Conservation (phyloP, 1,140 invertebrate genomes). For the Tetramorium parvispinum region DNA sequence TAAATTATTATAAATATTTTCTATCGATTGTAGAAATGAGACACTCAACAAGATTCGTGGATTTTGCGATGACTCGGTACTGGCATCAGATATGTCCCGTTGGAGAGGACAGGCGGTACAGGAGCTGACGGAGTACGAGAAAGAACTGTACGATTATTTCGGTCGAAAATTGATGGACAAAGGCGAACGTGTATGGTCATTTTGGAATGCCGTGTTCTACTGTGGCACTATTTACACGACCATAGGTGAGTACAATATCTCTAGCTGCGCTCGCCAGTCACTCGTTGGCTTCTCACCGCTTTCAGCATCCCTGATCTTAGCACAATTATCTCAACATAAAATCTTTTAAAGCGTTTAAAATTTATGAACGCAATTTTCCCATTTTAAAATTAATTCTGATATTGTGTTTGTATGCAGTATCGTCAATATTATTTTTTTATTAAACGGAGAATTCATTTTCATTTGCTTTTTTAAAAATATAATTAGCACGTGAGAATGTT, state of each 20-base stretch:
- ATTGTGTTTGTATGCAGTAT: neutral
- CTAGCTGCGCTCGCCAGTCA: neutral
- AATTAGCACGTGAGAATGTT: neutral
- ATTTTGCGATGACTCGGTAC: slow-evolving; percentile 78
- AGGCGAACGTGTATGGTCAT: slow-evolving; percentile 90
- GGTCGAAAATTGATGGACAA: slow-evolving; percentile 84
- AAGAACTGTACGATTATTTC: slow-evolving; percentile 86
- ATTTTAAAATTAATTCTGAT: slow-evolving; percentile 8
- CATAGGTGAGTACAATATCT: slow-evolving; percentile 90
- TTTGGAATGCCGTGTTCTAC: slow-evolving; percentile 96
- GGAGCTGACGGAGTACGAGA: slow-evolving; percentile 86
- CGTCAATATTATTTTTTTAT: neutral
- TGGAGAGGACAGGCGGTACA: slow-evolving; percentile 84
- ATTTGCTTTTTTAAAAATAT: neutral
- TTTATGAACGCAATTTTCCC: neutral
- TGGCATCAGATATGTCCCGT: slow-evolving; percentile 79
- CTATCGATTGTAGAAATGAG: slow-evolving; percentile 76
- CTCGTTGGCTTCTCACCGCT: neutral
- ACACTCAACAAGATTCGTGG: slow-evolving; percentile 78
- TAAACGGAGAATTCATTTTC: neutral
- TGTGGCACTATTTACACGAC: slow-evolving; percentile 97
- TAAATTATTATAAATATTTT: neutral
- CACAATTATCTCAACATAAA: neutral
- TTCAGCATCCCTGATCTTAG: neutral
- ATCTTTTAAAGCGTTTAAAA: neutral